Percentiles rank a stretch among this genome's conserved stretches.
Evolutionary conservation across 2,113 vertebrate genomes (phyloP).

Genomic region (Cervus canadensis): DNA sequence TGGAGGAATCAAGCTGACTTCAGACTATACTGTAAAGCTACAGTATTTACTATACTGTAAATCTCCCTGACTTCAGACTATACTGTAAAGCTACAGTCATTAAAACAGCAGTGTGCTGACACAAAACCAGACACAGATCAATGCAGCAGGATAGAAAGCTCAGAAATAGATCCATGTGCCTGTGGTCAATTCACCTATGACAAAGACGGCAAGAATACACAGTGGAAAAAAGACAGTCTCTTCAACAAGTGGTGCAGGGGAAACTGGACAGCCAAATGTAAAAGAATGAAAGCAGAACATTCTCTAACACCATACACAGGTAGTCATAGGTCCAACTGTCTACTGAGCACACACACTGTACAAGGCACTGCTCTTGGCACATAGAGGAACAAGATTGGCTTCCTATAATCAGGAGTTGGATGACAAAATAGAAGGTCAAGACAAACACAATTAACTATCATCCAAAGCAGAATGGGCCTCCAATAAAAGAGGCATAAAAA

Average conservation of each 20-base stretch:
- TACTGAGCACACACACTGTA: background rate
- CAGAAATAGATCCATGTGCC: background rate
- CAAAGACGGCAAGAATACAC: background rate
- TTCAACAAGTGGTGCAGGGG: background rate
- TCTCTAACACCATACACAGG: background rate
- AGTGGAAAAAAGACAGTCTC: background rate
- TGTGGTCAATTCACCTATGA: background rate
- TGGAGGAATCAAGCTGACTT: background rate
- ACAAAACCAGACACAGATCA: background rate
- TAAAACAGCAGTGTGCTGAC: background rate
- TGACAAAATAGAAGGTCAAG: background rate
- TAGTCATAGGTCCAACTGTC: background rate
- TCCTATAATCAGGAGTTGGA: background rate
- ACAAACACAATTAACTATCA: background rate
- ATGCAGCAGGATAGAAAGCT: background rate
- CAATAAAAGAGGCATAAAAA: background rate
- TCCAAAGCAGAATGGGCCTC: background rate
- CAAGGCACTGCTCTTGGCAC: background rate
- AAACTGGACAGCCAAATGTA: background rate
- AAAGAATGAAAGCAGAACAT: background rate
- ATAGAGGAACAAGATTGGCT: background rate
- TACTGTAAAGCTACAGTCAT: background rate
- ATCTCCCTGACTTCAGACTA: background rate
- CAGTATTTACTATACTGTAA: no score
- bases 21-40: background rate